phyloP scores from a whole-genome alignment of 2,113 vertebrate species.

The Cephalopterus ornatus region DNA sequence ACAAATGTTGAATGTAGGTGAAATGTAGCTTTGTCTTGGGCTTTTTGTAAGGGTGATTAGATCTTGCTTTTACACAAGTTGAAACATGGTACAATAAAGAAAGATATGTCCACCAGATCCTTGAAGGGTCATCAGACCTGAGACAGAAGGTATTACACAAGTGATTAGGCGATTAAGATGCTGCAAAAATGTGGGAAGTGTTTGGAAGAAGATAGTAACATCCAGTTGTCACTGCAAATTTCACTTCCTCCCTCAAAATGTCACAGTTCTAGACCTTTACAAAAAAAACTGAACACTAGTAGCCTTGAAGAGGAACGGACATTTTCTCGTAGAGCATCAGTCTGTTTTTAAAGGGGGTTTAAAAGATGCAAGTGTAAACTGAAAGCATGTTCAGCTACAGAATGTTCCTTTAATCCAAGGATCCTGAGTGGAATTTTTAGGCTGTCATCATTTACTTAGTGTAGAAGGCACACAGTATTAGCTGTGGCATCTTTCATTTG shows the following conservation, averaged over 20 bases:
- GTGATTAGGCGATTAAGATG: background rate
- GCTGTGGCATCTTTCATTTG: conserved; percentile 45
- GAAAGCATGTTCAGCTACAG: background rate
- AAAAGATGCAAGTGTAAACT: background rate
- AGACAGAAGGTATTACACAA: background rate
- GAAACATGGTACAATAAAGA: background rate
- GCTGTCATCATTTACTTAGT: background rate
- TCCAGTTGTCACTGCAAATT: background rate
- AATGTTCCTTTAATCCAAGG: background rate
- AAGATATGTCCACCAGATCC: background rate
- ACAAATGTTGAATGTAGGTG: background rate
- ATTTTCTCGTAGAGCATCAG: background rate
- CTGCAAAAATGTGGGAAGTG: background rate
- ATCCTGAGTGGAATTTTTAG: background rate
- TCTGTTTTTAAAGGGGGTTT: background rate
- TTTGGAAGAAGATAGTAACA: background rate
- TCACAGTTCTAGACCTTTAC: background rate
- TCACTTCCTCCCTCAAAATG: background rate
- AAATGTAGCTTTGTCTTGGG: background rate
- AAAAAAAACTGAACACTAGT: background rate
- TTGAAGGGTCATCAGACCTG: background rate
- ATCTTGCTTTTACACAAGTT: background rate
- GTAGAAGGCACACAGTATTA: conserved; percentile 24
- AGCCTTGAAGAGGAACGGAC: background rate
- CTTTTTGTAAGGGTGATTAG: background rate